Base-by-base conservation (phyloP, 2,113 vertebrate genomes). In the Phyllostomus discolor region DNA sequence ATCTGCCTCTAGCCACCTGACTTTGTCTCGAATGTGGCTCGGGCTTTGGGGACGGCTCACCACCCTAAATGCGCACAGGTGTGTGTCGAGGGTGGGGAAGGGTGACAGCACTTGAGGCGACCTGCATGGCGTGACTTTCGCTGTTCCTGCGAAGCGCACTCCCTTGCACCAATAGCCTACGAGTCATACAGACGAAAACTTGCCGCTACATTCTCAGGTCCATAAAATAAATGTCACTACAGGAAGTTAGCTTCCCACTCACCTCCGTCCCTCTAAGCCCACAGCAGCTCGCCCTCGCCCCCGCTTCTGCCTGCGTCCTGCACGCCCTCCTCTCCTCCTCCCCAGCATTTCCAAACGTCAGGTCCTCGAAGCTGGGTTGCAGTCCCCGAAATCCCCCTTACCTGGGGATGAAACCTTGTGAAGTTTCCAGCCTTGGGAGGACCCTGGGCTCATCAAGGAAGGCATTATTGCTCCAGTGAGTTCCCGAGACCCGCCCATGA, bases 291-390 rank as follows among this genome's bases (percentile, higher is more conserved):
- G 3, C n/a, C 12, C 11, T 7, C 3, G 35, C 12, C 7, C 9
- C 19, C 0, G 6, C 28, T 69, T 41, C 59, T 48, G 28, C 54
- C 15, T 2, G 33, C 3, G 28, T 17, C 46, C 1, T 0, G n/a
- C 33, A n/a, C 46, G 17, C 50, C 10, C 62, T 48, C 50, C 66
- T 41, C 50, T 38, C 35, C n/a, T 6, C 5, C 52, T 17, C 62
- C 2, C 59, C 35, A 24, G 52, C 28, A 6, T 89, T 35, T 57
- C 88, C 90, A 31, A 88, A 86, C 0, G 5, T 59, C 33, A 7
- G 19, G 12, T 57, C n/a, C 24, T 35, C 3, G 17, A 20, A 4
- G 50, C 33, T 76, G 54, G 62, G 67, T 33, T 5, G 9, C 48
- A 41, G 69, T 22, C 35, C 76, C 62, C 4, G 26, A 78, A 73